phyloP scores from a whole-genome alignment of 2,113 vertebrate genomes.

The Sterrhoptilus dennistouni region DNA sequence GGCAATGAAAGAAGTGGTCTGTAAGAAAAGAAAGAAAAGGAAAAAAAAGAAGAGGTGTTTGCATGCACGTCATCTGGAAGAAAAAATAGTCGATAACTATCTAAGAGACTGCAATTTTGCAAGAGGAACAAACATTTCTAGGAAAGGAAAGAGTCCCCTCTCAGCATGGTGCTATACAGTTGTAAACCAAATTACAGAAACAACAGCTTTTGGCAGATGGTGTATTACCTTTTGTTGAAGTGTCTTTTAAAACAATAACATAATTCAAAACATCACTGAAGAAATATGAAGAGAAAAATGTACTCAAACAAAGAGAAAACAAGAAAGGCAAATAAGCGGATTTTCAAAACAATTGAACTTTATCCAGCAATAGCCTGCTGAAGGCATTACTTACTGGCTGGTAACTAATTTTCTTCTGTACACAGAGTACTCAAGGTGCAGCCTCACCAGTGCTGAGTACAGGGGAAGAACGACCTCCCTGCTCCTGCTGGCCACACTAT shows the following conservation, averaged over 20 bases:
- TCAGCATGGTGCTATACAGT: not conserved
- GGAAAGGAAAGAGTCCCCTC: not conserved
- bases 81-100: not conserved
- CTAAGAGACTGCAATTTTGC: not conserved
- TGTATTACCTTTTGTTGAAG: not conserved
- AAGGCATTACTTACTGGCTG: not conserved
- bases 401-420: not conserved
- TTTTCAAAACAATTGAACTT: not conserved
- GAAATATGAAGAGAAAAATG: not conserved
- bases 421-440: accelerated
- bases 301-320: not conserved
- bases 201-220: not conserved
- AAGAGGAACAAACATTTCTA: not conserved
- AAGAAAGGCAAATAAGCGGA: not conserved
- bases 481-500: not conserved
- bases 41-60: not conserved
- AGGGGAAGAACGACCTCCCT: not conserved
- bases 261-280: not conserved
- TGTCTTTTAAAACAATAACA: not conserved
- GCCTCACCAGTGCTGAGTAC: accelerated
- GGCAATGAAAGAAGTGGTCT: not conserved
- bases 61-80: accelerated
- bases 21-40: not conserved
- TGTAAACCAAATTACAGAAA: not conserved
- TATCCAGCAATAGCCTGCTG: not conserved